These are phyloP conservation scores for Ormyrus labotus DNA, from an alignment of 2,888 invertebrate genomes.

Conservation along the genomic window DNA sequence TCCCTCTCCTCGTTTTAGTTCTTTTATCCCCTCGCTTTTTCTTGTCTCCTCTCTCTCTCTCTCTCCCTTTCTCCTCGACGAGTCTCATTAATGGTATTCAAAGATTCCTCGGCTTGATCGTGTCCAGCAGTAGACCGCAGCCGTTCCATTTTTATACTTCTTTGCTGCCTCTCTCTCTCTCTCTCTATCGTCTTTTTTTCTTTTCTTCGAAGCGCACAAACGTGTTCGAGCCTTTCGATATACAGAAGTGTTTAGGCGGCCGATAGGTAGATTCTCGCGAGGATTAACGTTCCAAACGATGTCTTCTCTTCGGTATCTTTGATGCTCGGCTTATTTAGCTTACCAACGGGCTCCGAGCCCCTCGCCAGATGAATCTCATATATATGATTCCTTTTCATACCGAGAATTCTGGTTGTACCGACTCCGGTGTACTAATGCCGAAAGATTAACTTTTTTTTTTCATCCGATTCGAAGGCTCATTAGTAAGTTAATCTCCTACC, in stretches of 20 bases:
- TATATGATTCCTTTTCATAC: no score
- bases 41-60: constrained; percentile 48
- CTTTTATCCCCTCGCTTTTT: neutral
- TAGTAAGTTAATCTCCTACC: no score
- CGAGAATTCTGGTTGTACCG: no score
- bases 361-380: no score
- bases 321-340: constrained; percentile 29
- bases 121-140: constrained; percentile 50
- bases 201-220: constrained; percentile 45
- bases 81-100: constrained; percentile 74
- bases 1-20: constrained; percentile 56
- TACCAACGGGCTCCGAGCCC: no score
- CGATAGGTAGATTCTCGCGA: constrained; percentile 56
- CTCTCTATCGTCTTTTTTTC: constrained; percentile 12
- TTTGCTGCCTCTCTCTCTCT: neutral
- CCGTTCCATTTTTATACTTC: constrained; percentile 26
- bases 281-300: constrained; percentile 54
- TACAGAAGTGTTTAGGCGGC: constrained; percentile 52
- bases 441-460: no score
- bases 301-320: constrained; percentile 57
- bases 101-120: constrained; percentile 63
- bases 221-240: constrained; percentile 34
- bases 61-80: constrained; percentile 59
- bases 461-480: no score
- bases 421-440: no score